phyloP scores from a whole-genome alignment of 1,140 invertebrate genomes.

The Dendrolimus punctatus region DNA sequence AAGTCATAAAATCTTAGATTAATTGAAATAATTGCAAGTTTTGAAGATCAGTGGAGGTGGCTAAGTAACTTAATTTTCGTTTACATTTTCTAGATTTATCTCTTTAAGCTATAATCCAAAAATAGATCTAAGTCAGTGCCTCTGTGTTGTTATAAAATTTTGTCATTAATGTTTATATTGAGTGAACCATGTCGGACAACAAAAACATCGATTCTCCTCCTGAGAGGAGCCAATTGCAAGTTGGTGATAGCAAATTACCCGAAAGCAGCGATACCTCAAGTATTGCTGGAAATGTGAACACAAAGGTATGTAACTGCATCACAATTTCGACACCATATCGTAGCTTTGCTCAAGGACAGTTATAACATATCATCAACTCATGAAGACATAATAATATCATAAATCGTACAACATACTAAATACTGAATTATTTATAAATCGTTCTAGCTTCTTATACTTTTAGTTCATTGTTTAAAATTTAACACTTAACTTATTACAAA shows the following conservation, averaged over 20 bases:
- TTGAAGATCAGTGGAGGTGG: conserved; percentile 41
- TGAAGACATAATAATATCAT: too few relatives aligned
- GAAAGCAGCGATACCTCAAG: conserved; percentile 43
- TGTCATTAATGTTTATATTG: conserved; percentile 47
- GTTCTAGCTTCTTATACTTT: too few relatives aligned
- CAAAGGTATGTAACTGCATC: conserved; percentile 35
- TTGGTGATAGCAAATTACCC: conserved; percentile 48
- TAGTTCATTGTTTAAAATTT: too few relatives aligned
- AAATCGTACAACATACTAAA: too few relatives aligned
- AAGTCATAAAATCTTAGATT: too few relatives aligned
- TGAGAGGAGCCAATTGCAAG: conserved; percentile 39
- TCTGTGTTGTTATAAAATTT: conserved; percentile 7
- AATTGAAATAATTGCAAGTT: conserved; percentile 27
- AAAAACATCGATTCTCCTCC: conserved; percentile 48
- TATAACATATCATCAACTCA: too few relatives aligned
- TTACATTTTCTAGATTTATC: too few relatives aligned
- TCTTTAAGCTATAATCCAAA: conserved; percentile 1
- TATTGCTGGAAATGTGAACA: conserved; percentile 46
- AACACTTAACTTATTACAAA: too few relatives aligned
- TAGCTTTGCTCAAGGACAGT: too few relatives aligned
- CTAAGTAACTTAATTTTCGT: conserved; percentile 18
- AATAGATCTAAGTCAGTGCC: not conserved
- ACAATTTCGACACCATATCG: too few relatives aligned
- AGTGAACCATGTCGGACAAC: conserved; percentile 53
- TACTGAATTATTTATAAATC: too few relatives aligned